Evolutionary conservation across 2,113 vertebrate species (phyloP), one percentile per base, ranked within the genome.

Genomic region (Tupaia chinensis): DNA sequence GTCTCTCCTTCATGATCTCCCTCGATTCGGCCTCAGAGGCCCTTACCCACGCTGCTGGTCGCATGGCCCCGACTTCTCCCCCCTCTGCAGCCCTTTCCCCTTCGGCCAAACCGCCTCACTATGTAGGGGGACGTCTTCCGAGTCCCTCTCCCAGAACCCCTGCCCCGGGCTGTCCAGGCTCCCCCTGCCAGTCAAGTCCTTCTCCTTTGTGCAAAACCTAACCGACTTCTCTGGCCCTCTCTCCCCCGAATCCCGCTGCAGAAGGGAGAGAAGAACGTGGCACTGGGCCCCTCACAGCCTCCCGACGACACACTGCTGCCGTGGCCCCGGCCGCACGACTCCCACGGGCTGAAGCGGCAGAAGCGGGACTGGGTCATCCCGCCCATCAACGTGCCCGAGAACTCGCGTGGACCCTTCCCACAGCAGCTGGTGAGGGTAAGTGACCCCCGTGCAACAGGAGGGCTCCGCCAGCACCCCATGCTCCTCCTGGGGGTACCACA

Each of bases 361-460:
- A 99, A 99, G 94, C 98, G 99, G 61, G 99, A 99, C 98, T 99
- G 99, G 99, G 99, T 99, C 98, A 99, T 99, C 97, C 99, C 99
- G 0, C 99, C 99, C 7, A 99, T 99, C 99, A 99, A 99, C 7
- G 99, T 99, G 94, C 99, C 99, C 0, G 99, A 99, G 63, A 99
- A 99, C 91, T 99, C 99, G 1, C 97, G 99, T 17, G 99, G 99
- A 53, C 99, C 99, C 20, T 99, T 99, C 97, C 99, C 99, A 0
- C 99, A 99, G 98, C 99, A 99, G 99, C 99, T 99, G 69, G 99
- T 99, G 96, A 98, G 99, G 97, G 99, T 99, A 97, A 99, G 99
- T 99, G 56, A 0, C 29, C 17, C 4, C 63, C 2, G 20, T 1
- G 58, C 58, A 60, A 60, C 15, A 60, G 58, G 58, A 60, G 58